These are phyloP conservation scores for Maniola hyperantus DNA, from an alignment of 2,888 invertebrate species.

Conservation along the genomic window DNA sequence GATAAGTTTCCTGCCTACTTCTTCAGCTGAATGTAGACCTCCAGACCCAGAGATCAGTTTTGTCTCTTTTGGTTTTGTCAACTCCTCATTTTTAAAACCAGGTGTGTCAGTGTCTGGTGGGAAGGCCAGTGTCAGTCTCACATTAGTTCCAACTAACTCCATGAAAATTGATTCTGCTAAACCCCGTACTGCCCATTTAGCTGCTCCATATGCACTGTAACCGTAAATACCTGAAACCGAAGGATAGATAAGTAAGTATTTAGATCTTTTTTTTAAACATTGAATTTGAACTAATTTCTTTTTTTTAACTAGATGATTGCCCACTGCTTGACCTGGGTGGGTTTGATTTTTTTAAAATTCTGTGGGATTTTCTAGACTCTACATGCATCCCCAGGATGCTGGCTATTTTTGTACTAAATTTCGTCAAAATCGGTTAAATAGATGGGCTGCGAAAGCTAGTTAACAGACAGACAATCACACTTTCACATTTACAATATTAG, in stretches of 20 bases:
- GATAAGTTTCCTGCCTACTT: conserved; percentile 90
- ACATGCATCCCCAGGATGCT: too few species aligned
- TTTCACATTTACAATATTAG: too few species aligned
- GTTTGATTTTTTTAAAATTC: not conserved
- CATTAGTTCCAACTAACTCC: conserved; percentile 93
- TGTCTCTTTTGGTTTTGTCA: conserved; percentile 94
- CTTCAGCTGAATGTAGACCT: conserved; percentile 89
- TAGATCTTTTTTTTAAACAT: too few species aligned
- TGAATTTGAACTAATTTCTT: too few species aligned
- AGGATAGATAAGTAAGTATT: not conserved
- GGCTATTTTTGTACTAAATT: too few species aligned
- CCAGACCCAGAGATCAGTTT: conserved; percentile 91
- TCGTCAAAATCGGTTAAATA: too few species aligned
- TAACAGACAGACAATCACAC: too few species aligned
- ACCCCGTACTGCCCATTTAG: conserved; percentile 97
- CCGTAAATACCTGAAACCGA: conserved; percentile 91
- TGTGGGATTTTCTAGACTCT: too few species aligned
- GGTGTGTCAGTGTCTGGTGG: conserved; percentile 99
- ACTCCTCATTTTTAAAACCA: conserved; percentile 94
- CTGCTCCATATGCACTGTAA: conserved; percentile 94
- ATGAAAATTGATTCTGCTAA: conserved; percentile 97
- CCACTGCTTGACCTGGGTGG: too few species aligned
- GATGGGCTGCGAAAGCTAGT: not conserved
- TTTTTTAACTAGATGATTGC: too few species aligned
- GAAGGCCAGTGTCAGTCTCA: conserved; percentile 92